Evolutionary conservation across 2,113 vertebrate genomes (phyloP).

Genomic region (Pycnonotus jocosus): DNA sequence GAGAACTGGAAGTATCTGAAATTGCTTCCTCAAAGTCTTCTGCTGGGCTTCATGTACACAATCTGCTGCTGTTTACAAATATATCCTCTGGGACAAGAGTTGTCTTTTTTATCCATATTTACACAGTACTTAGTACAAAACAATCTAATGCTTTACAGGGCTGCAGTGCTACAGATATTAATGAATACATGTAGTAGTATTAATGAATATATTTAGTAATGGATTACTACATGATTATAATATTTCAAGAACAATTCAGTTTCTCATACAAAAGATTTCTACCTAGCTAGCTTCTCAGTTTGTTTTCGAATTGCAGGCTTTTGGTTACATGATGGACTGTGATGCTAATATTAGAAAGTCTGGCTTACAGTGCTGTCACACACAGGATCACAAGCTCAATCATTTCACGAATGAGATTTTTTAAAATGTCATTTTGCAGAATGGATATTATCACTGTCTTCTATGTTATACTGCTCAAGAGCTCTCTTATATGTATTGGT

Average conservation of each 20-base stretch:
- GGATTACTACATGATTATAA: neutral
- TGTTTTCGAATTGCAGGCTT: neutral
- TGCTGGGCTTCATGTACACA: neutral
- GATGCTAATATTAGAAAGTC: neutral
- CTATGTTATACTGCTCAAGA: neutral
- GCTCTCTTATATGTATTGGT: neutral
- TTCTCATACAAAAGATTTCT: neutral
- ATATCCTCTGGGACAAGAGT: neutral
- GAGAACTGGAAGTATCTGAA: neutral
- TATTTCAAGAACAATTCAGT: neutral
- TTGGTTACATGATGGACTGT: neutral
- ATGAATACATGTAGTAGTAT: neutral
- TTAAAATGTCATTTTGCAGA: neutral
- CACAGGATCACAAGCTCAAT: neutral
- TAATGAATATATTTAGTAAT: neutral
- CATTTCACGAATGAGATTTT: neutral
- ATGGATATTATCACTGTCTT: neutral
- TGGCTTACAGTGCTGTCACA: neutral
- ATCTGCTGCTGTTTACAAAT: neutral
- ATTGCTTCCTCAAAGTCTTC: neutral
- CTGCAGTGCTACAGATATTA: neutral
- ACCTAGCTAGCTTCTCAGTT: fast-evolving
- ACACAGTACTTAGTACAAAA: neutral
- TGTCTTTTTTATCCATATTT: neutral
- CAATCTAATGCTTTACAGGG: neutral